Evolutionary conservation across 2,113 vertebrate species (phyloP), one percentile per base, ranked within the genome.

Genomic region (Macrotis lagotis): DNA sequence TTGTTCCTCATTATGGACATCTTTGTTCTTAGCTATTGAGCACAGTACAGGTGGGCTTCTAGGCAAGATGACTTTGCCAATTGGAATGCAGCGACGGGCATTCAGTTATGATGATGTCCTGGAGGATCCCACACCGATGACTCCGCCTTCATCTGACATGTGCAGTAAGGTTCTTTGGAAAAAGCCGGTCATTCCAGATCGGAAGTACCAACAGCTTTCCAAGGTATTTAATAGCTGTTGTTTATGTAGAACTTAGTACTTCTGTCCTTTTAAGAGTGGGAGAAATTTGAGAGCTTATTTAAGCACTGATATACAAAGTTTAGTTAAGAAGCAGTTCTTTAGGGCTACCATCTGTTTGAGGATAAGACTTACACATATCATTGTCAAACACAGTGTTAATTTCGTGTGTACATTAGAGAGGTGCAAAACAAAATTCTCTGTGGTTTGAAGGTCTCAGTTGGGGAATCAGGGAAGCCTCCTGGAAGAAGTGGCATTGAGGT

Each of bases 61-160:
- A 49, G 97, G 94, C n/a, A 98, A 98, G 96, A 98, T 99, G 95
- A 99, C 99, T 50, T 98, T 98, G 97, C 99, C 99, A 6, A 93
- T 99, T 37, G 98, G 98, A 93, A 98, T 99, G 94, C 97, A 96
- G 16, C 99, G 99, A 26, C 98, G 97, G 95, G 98, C 98, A 93
- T 99, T 99, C 97, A 99, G 98, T 98, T 99, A 99, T 95, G 99
- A 99, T 37, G 99, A 99, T 91, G 98, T 97, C 91, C 98, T 99
- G 74, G 99, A 99, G 97, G 98, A 99, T 97, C 98, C 98, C 16
- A 95, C 98, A 3, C 99, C 99, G 92, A 99, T 99, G 98, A 98
- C 99, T 48, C 99, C 99, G 49, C 99, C 99, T 31, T 99, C 99
- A 47, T 91, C 99, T 6, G 99, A 99, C 98, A 96, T 99, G 96